A percentile compares a stretch with the other conserved stretches of the same genome.
Conservation (phyloP, 1,140 invertebrate genomes). For the Bombus superbus region DNA sequence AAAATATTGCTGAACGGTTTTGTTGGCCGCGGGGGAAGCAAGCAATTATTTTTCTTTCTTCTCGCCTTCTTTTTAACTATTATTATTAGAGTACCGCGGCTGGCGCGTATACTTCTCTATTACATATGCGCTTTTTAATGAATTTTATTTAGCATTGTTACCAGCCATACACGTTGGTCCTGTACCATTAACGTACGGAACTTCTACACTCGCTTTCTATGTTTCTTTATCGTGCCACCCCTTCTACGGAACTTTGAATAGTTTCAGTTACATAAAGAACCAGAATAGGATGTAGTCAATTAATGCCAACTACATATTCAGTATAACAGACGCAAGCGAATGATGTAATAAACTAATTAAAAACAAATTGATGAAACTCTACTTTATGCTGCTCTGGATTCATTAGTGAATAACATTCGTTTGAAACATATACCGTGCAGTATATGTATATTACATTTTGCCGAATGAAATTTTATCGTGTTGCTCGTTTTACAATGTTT, state of each 20-base stretch:
- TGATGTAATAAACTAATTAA: not conserved
- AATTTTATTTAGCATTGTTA: constrained; percentile 14
- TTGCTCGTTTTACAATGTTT: not conserved
- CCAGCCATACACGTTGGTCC: not conserved
- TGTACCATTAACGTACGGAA: not conserved
- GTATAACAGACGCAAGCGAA: not conserved
- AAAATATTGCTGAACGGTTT: constrained; percentile 7
- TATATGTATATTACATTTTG: not conserved
- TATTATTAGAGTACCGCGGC: not conserved
- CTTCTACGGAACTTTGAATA: constrained; percentile 7
- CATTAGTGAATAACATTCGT: not conserved
- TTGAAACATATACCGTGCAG: too few species aligned
- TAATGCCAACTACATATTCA: not conserved
- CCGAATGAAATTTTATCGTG: not conserved
- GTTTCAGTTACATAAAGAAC: constrained; percentile 12
- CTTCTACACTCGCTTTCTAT: constrained; percentile 1
- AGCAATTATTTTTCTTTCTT: not conserved
- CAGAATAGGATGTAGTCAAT: not conserved
- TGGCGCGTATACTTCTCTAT: not conserved
- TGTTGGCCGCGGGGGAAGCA: not conserved
- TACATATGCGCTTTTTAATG: constrained; percentile 4
- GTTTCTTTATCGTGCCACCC: not conserved
- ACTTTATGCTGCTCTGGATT: not conserved
- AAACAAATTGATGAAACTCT: not conserved
- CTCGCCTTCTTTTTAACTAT: not conserved